Evolutionary conservation across 2,888 invertebrate species (phyloP).

Genomic region (Drosophila barbarae): DNA sequence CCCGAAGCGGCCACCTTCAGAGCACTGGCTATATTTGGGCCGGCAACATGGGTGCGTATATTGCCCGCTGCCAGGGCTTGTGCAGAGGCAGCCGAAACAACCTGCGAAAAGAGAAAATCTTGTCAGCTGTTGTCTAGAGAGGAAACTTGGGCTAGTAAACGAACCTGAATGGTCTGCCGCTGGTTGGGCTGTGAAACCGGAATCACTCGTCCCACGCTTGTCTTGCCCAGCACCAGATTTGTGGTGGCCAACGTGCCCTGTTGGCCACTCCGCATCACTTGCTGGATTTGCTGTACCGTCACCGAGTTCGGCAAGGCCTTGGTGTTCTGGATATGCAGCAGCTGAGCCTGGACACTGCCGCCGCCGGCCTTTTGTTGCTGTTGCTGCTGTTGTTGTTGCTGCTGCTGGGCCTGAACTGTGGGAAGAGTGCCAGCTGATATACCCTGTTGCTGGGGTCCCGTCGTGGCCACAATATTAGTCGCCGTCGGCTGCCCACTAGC

Average conservation of each 20-base stretch:
- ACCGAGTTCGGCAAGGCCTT: slow-evolving; percentile 82
- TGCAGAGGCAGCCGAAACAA: slow-evolving; percentile 82
- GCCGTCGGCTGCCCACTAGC: slow-evolving; percentile 67
- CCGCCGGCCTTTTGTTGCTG: slow-evolving; percentile 66
- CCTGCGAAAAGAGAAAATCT: slow-evolving; percentile 73
- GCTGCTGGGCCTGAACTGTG: slow-evolving; percentile 64
- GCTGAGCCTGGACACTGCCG: slow-evolving; percentile 83
- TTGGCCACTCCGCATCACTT: slow-evolving; percentile 84
- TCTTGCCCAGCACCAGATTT: slow-evolving; percentile 83
- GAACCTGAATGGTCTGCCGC: slow-evolving; percentile 82
- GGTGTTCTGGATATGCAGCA: slow-evolving; percentile 85
- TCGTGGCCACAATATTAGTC: slow-evolving; percentile 59
- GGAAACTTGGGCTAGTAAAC: not conserved
- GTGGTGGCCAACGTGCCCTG: slow-evolving; percentile 78
- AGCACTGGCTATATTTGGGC: slow-evolving; percentile 80
- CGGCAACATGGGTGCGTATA: slow-evolving; percentile 81
- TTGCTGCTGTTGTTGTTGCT: slow-evolving; percentile 55
- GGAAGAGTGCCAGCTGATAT: slow-evolving; percentile 32
- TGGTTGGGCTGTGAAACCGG: slow-evolving; percentile 82
- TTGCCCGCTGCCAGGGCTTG: slow-evolving; percentile 80
- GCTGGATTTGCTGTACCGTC: slow-evolving; percentile 88
- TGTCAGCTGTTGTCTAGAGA: not conserved
- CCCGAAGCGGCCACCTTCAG: slow-evolving; percentile 81
- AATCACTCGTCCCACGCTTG: slow-evolving; percentile 83
- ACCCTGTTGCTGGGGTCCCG: slow-evolving; percentile 41